Evolutionary conservation across 2,113 vertebrate genomes (phyloP).

Genomic region (Etheostoma spectabile): DNA sequence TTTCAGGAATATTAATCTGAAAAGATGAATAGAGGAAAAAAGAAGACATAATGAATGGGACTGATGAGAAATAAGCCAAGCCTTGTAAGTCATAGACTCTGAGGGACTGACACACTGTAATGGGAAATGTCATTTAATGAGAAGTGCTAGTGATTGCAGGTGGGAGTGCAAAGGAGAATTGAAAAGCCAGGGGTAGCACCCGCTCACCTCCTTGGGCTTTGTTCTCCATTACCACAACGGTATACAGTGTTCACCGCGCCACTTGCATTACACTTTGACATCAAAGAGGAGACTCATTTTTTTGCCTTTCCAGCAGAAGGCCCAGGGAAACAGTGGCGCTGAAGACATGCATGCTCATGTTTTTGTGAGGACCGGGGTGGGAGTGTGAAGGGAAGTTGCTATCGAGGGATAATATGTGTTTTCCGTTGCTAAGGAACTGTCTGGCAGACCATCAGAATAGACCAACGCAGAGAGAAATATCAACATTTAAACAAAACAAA

Average conservation of each 20-base stretch:
- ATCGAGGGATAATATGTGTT: slow-evolving; percentile 64
- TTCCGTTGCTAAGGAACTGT: slow-evolving; percentile 78
- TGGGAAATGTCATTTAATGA: slow-evolving; percentile 68
- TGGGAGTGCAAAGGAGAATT: slow-evolving; percentile 60
- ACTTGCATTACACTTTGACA: slow-evolving; percentile 55
- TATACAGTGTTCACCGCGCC: slow-evolving; percentile 29
- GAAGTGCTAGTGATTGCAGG: slow-evolving; percentile 62
- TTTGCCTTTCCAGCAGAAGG: slow-evolving; percentile 59
- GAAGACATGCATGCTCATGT: slow-evolving; percentile 52
- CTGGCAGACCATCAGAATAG: slow-evolving; percentile 60
- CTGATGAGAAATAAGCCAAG: slow-evolving; percentile 43
- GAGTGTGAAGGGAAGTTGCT: slow-evolving; percentile 48
- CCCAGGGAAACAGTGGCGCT: slow-evolving; percentile 62
- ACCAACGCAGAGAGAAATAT: slow-evolving; percentile 51
- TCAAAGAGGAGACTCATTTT: slow-evolving; percentile 71
- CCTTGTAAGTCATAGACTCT: slow-evolving; percentile 44
- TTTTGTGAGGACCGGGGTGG: slow-evolving; percentile 34
- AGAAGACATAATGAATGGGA: slow-evolving; percentile 48
- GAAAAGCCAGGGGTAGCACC: slow-evolving; percentile 60
- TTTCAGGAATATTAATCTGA: slow-evolving; percentile 26
- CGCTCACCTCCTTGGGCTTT: slow-evolving; percentile 57
- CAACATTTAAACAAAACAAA: slow-evolving; percentile 33
- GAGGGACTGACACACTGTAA: slow-evolving; percentile 62
- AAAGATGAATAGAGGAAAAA: slow-evolving; percentile 8
- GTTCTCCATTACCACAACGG: slow-evolving; percentile 48